These are phyloP conservation scores for Syngnathus scovelli DNA, from an alignment of 2,113 vertebrate genomes.

Conservation along the genomic window DNA sequence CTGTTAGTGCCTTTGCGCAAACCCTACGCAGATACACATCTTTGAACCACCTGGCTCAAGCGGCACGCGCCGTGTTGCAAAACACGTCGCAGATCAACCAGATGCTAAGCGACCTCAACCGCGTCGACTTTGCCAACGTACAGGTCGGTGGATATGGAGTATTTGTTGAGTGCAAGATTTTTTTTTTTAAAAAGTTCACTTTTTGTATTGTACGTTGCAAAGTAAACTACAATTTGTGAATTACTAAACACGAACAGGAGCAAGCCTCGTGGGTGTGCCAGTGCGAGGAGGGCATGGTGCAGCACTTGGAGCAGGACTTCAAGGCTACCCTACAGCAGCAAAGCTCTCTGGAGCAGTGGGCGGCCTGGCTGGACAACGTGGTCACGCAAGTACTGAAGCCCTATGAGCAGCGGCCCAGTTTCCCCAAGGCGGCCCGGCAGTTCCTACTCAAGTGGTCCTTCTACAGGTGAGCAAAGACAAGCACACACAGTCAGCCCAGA, in stretches of 20 bases:
- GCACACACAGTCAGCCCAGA: background rate
- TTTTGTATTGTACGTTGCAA: too few relatives aligned
- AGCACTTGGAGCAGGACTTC: constrained; percentile 95
- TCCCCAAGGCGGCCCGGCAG: constrained; percentile 91
- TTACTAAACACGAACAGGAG: constrained; percentile 69
- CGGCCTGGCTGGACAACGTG: constrained; percentile 88
- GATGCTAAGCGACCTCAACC: constrained; percentile 98
- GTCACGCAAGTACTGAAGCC: constrained; percentile 91
- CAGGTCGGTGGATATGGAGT: constrained; percentile 73
- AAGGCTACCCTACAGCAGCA: constrained; percentile 95
- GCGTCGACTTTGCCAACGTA: constrained; percentile 96
- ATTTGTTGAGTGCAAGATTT: too few relatives aligned
- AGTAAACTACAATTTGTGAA: too few relatives aligned
- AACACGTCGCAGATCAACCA: constrained; percentile 98
- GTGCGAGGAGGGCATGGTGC: constrained; percentile 92
- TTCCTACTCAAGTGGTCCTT: constrained; percentile 98
- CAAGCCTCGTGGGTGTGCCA: constrained; percentile 99
- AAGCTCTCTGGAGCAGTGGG: constrained; percentile 98
- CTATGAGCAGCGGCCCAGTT: constrained; percentile 84
- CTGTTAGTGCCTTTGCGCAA: constrained; percentile 96
- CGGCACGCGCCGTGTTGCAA: constrained; percentile 91
- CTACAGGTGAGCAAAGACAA: constrained; percentile 76
- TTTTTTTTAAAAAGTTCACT: too few relatives aligned
- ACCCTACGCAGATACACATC: constrained; percentile 94
- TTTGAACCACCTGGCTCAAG: constrained; percentile 96